Evolutionary conservation across 2,113 vertebrate species (phyloP).

Genomic region (Balaeniceps rex): DNA sequence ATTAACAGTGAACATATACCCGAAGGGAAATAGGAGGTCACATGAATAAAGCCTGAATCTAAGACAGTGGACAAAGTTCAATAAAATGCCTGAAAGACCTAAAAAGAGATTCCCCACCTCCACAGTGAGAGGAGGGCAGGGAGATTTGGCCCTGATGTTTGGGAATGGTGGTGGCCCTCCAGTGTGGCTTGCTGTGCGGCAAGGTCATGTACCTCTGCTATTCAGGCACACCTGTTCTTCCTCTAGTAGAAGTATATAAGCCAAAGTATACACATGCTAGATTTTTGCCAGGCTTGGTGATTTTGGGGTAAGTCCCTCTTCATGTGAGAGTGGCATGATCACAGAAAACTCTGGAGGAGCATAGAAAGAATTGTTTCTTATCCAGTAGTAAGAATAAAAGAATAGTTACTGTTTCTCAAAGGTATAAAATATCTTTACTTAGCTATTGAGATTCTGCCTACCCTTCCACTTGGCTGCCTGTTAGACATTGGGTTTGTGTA

Average conservation of each 20-base stretch:
- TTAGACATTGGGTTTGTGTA: not conserved
- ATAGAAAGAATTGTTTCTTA: not conserved
- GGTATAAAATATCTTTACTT: not conserved
- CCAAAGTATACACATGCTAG: not conserved
- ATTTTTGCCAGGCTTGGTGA: not conserved
- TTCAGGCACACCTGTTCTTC: not conserved
- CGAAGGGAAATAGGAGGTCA: not conserved
- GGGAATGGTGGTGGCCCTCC: not conserved
- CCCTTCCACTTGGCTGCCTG: not conserved
- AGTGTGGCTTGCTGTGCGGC: not conserved
- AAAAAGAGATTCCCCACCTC: not conserved
- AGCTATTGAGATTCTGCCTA: not conserved
- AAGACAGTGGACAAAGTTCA: not conserved
- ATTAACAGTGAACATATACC: not conserved
- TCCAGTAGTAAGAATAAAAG: not conserved
- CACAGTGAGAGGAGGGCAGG: not conserved
- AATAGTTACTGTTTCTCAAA: not conserved
- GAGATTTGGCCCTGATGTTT: not conserved
- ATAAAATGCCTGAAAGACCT: not conserved
- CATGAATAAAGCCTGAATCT: not conserved
- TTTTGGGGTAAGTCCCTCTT: not conserved
- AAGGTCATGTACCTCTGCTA: rapidly evolving
- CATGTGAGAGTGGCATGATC: too few species aligned
- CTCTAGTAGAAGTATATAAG: not conserved
- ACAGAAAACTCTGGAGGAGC: not conserved